Percentiles rank a stretch among this genome's conserved stretches.
phyloP scores from a whole-genome alignment of 2,888 invertebrate species.

The Orchesella flavescens region DNA sequence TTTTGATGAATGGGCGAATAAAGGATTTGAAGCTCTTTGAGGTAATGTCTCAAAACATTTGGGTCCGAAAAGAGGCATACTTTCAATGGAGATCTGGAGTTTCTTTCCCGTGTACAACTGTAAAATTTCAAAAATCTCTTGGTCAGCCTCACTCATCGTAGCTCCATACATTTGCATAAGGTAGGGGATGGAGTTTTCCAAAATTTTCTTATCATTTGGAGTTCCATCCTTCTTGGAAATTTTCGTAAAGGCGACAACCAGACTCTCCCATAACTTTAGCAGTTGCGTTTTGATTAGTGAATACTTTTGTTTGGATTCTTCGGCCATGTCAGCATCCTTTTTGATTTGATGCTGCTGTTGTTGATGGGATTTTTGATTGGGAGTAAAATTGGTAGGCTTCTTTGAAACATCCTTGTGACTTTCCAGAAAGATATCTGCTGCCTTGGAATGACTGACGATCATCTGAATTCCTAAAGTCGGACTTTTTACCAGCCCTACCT shows the following conservation, averaged over 20 bases:
- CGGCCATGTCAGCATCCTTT: not conserved
- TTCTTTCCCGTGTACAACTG: constrained; percentile 53
- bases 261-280: constrained; percentile 50
- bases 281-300: constrained; percentile 56
- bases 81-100: constrained; percentile 52
- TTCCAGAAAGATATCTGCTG: constrained; percentile 61
- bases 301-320: constrained; percentile 10
- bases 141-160: constrained; percentile 53
- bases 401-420: constrained; percentile 36
- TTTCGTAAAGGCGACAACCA: constrained; percentile 48
- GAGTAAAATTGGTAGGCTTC: not conserved
- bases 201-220: constrained; percentile 58
- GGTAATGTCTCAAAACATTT: constrained; percentile 61
- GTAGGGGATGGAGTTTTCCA: constrained; percentile 62
- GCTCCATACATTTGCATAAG: constrained; percentile 65
- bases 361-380: too few species aligned
- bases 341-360: not conserved
- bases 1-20: constrained; percentile 68
- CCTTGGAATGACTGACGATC: constrained; percentile 63
- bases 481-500: constrained; percentile 17
- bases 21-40: constrained; percentile 65
- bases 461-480: constrained; percentile 65
- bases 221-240: constrained; percentile 52
- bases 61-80: constrained; percentile 70
- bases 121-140: constrained; percentile 62